These are phyloP conservation scores for Drosophila tripunctata DNA, from an alignment of 2,888 invertebrate genomes.

Conservation along the genomic window DNA sequence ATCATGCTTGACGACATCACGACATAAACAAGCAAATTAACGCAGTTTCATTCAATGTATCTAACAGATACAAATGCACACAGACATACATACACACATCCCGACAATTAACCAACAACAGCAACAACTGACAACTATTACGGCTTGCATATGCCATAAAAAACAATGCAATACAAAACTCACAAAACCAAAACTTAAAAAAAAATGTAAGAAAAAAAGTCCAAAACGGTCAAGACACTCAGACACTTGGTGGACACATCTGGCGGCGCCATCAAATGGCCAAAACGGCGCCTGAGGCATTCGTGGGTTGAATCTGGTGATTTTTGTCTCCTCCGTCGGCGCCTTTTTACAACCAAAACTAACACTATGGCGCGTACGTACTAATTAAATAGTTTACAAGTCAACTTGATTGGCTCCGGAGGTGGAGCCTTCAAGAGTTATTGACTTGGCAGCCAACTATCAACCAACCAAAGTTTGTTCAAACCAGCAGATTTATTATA, in stretches of 20 bases:
- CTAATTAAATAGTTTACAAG: constrained; percentile 80
- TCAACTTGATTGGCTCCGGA: constrained; percentile 61
- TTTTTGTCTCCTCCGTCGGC: constrained; percentile 57
- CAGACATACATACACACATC: neutral
- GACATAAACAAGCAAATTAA: constrained; percentile 75
- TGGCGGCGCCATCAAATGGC: constrained; percentile 73
- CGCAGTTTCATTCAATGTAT: constrained; percentile 51
- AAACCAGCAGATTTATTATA: constrained; percentile 50
- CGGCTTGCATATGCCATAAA: constrained; percentile 49
- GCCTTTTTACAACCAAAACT: constrained; percentile 74
- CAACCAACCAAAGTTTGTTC: constrained; percentile 8
- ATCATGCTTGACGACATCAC: constrained; percentile 44
- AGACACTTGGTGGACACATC: constrained; percentile 35
- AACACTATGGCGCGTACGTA: constrained; percentile 68
- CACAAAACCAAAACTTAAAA: neutral
- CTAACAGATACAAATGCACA: constrained; percentile 17
- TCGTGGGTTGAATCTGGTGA: constrained; percentile 59
- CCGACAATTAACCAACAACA: constrained; percentile 60
- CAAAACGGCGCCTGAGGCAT: constrained; percentile 60
- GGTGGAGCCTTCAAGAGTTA: constrained; percentile 24
- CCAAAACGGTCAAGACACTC: constrained; percentile 22
- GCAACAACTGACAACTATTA: constrained; percentile 30
- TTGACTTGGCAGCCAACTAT: constrained; percentile 10
- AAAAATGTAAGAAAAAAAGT: constrained; percentile 9
- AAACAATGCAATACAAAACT: constrained; percentile 40